Conservation (phyloP, 2,797 vertebrate species). For the Perdix hodgsoniae region DNA sequence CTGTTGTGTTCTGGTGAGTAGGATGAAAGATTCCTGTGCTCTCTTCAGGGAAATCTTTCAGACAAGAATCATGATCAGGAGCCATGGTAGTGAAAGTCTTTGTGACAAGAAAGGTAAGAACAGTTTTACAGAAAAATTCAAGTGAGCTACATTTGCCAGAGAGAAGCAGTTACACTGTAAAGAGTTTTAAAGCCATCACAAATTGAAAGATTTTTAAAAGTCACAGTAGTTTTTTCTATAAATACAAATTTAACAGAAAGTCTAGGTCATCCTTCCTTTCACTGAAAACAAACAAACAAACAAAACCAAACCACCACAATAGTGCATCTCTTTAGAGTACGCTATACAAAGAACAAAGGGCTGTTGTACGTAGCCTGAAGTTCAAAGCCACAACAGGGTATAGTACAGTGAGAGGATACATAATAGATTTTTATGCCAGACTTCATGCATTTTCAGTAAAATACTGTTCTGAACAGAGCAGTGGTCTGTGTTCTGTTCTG, state of each 20-base stretch:
- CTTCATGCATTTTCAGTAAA: neutral
- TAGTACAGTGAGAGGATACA: rapidly evolving
- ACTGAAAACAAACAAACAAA: neutral
- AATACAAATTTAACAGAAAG: neutral
- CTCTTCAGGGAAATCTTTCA: neutral
- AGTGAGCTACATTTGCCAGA: neutral
- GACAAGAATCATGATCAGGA: neutral
- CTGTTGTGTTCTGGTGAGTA: neutral
- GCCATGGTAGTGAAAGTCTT: neutral
- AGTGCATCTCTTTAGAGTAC: neutral
- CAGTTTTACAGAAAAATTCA: neutral
- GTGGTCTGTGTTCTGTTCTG: neutral
- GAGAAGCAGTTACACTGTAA: neutral
- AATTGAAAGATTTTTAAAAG: neutral
- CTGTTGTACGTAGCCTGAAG: neutral
- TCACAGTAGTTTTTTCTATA: neutral
- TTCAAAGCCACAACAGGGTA: neutral
- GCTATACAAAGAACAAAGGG: neutral
- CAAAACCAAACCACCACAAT: neutral
- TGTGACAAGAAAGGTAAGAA: neutral
- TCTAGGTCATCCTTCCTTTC: neutral
- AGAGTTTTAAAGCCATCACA: neutral
- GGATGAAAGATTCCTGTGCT: neutral
- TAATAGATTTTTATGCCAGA: rapidly evolving
- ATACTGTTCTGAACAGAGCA: neutral